Evolutionary conservation across 2,113 vertebrate genomes (phyloP), one percentile per base, ranked within the genome.

Genomic region (Galeopterus variegatus): DNA sequence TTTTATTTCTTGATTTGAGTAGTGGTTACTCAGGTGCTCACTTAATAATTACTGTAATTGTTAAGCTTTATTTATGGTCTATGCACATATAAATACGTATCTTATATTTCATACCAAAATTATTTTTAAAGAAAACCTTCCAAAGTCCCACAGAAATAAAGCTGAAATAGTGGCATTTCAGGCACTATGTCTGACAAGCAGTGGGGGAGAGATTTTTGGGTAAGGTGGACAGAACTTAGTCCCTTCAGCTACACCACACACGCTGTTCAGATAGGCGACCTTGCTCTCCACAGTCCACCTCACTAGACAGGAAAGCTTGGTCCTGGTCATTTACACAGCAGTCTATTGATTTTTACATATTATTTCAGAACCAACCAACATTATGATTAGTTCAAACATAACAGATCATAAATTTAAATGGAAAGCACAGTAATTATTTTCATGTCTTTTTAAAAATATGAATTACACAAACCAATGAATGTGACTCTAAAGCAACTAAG

Each of bases 391-490:
- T 83, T 84, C 64, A 93, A 58, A 67, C 60, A 86, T 0, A 31
- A 80, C 52, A 96, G n/a, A 93, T 80, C 67, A 97, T 97, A 96
- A 92, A 93, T 95, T 94, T 89, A 95, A 92, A 95, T 28, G 4
- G 45, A 45, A 94, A 97, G 15, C 21, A 96, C 8, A 96, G 48
- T 69, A 96, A 96, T 94, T 64, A 97, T 97, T 97, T 93, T 96
- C 79, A 88, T 92, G 62, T 72, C 41, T 96, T 92, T 45, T 36
- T 9, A 84, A 84, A 86, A 5, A 0, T 89, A 23, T 96, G 84
- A 96, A 94, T 98, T 94, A 93, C 10, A 97, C 65, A 98, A 98
- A 97, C 50, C 89, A 97, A 94, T 96, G 67, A 94, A 97, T 31
- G 67, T 88, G n/a, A 95, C 97, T 87, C 83, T 70, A 12, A 62